These are phyloP conservation scores for Bothrops jararaca DNA, from an alignment of 2,113 vertebrate genomes.

Conservation along the genomic window DNA sequence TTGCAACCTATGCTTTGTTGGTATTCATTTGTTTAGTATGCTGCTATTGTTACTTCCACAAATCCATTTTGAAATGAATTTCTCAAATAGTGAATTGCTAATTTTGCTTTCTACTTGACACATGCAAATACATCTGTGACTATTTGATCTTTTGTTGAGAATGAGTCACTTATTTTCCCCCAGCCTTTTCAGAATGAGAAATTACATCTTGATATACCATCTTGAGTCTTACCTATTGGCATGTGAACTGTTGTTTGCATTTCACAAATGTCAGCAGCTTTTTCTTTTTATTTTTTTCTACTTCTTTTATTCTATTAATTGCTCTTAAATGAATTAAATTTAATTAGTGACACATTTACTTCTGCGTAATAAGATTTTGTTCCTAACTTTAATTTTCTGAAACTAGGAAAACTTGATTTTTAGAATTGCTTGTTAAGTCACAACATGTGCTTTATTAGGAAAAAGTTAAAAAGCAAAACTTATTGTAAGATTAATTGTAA, in stretches of 20 bases:
- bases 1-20: neutral
- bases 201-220: constrained; percentile 42
- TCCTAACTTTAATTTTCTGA: constrained; percentile 32
- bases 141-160: constrained; percentile 53
- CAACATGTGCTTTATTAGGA: constrained; percentile 34
- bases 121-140: constrained; percentile 32
- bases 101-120: constrained; percentile 53
- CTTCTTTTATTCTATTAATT: constrained; percentile 48
- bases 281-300: neutral
- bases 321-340: constrained; percentile 66
- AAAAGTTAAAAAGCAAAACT: constrained; percentile 39
- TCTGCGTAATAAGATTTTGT: constrained; percentile 37
- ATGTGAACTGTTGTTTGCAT: constrained; percentile 44
- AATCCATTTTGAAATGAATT: constrained; percentile 37
- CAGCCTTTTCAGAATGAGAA: constrained; percentile 51
- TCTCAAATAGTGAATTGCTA: constrained; percentile 49
- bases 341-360: constrained; percentile 67
- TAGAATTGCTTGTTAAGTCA: constrained; percentile 51
- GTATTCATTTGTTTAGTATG: neutral
- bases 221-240: constrained; percentile 21
- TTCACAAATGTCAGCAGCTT: constrained; percentile 52
- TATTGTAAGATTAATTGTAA: neutral
- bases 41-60: constrained; percentile 14
- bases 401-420: constrained; percentile 36
- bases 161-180: constrained; percentile 60